phyloP scores from a whole-genome alignment of 2,888 invertebrate genomes.

The Erannis defoliaria region DNA sequence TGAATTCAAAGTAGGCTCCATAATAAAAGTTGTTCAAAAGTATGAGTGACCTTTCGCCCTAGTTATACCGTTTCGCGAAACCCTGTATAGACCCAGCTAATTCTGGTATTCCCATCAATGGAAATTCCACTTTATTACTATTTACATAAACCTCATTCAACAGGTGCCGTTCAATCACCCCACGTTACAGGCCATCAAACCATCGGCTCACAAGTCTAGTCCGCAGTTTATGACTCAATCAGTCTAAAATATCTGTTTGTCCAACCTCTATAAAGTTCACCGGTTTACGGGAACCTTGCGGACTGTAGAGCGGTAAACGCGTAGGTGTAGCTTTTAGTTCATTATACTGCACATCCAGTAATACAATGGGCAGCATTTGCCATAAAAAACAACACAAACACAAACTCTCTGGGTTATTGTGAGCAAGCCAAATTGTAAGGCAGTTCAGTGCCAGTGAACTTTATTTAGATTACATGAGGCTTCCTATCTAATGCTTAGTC shows the following conservation, averaged over 20 bases:
- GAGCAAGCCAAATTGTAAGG: too few species aligned
- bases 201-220: conserved; percentile 30
- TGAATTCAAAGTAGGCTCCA: too few species aligned
- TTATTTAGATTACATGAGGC: too few species aligned
- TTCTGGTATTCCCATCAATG: background rate
- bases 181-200: conserved; percentile 26
- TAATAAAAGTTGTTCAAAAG: too few species aligned
- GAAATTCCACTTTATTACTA: background rate
- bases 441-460: too few species aligned
- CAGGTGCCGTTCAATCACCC: conserved; percentile 1
- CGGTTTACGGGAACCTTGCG: conserved; percentile 51
- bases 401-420: too few species aligned
- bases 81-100: too few species aligned
- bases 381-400: too few species aligned
- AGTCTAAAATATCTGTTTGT: conserved; percentile 55
- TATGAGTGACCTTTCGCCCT: too few species aligned
- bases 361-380: too few species aligned
- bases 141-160: background rate
- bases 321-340: conserved; percentile 52
- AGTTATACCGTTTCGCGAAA: too few species aligned
- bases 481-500: too few species aligned
- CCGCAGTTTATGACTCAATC: conserved; percentile 51
- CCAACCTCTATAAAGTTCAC: conserved; percentile 63
- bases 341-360: conserved; percentile 25
- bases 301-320: conserved; percentile 36